A percentile compares a stretch with the other conserved stretches of the same genome.
phyloP scores from a whole-genome alignment of 2,113 vertebrate species.

The Myrmophylax atrothorax region DNA sequence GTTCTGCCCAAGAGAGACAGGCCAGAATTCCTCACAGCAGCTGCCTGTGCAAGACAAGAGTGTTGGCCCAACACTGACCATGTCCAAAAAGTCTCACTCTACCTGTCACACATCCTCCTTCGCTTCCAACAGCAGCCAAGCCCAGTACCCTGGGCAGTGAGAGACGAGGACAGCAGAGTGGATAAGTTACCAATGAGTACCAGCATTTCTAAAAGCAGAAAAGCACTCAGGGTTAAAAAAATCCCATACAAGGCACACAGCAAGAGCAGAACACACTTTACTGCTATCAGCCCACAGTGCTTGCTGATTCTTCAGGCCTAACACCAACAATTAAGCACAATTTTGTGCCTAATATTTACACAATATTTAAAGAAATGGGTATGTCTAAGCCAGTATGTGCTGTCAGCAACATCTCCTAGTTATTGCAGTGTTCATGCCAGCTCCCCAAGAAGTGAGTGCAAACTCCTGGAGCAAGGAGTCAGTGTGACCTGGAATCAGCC shows the following conservation, averaged over 20 bases:
- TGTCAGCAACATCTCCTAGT: neutral
- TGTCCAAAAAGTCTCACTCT: neutral
- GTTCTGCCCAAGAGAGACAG: neutral
- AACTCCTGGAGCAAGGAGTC: conserved; percentile 5
- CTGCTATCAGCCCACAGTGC: neutral
- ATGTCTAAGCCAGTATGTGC: neutral
- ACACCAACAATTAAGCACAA: neutral
- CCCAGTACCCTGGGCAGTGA: neutral
- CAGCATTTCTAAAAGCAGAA: neutral
- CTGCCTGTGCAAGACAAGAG: neutral
- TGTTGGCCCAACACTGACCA: neutral
- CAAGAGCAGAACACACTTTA: neutral
- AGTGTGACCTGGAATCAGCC: neutral
- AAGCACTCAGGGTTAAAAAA: neutral
- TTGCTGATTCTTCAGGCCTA: neutral
- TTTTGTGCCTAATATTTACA: neutral
- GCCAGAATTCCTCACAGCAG: neutral
- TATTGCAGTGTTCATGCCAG: neutral
- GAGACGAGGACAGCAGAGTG: neutral
- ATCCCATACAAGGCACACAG: neutral
- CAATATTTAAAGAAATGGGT: neutral
- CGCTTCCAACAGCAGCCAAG: accelerated
- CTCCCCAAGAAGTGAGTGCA: neutral
- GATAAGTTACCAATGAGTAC: accelerated
- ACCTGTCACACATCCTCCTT: neutral